Conservation (phyloP, 2,888 invertebrate species). For the Poecilus cupreus region DNA sequence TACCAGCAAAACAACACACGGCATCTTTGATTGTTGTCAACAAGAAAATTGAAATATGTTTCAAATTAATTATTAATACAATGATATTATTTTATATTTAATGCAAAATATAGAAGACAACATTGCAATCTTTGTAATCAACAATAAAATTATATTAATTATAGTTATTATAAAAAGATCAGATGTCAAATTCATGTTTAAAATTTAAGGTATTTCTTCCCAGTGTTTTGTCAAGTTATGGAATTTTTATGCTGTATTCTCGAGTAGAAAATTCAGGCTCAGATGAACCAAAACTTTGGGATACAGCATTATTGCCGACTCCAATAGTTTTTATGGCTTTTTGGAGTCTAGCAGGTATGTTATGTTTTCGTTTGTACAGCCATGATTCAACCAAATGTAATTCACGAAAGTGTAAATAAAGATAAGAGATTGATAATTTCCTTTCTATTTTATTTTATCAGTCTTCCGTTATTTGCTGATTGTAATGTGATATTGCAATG, state of each 20-base stretch:
- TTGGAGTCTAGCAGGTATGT: constrained; percentile 74
- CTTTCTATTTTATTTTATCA: neutral
- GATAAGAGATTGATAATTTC: neutral
- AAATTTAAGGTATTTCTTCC: constrained; percentile 77
- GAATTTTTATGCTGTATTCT: constrained; percentile 75
- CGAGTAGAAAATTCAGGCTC: constrained; percentile 74
- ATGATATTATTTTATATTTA: neutral
- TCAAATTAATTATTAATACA: neutral
- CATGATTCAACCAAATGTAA: too few relatives aligned
- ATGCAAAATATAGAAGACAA: too few relatives aligned
- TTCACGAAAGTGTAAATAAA: neutral
- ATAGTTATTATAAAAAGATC: neutral
- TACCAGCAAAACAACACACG: neutral
- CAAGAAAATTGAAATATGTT: neutral
- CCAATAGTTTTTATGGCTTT: constrained; percentile 78
- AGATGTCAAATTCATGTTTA: too few relatives aligned
- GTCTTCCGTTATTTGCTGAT: neutral
- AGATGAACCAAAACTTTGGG: constrained; percentile 74
- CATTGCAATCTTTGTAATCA: too few relatives aligned
- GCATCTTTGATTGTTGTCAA: neutral
- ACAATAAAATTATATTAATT: neutral
- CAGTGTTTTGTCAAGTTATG: constrained; percentile 75
- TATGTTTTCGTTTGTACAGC: too few relatives aligned
- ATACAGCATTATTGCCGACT: constrained; percentile 76
- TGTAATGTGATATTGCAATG: neutral